Evolutionary conservation across 2,113 vertebrate species (phyloP).

Genomic region (Hiodon alosoides): DNA sequence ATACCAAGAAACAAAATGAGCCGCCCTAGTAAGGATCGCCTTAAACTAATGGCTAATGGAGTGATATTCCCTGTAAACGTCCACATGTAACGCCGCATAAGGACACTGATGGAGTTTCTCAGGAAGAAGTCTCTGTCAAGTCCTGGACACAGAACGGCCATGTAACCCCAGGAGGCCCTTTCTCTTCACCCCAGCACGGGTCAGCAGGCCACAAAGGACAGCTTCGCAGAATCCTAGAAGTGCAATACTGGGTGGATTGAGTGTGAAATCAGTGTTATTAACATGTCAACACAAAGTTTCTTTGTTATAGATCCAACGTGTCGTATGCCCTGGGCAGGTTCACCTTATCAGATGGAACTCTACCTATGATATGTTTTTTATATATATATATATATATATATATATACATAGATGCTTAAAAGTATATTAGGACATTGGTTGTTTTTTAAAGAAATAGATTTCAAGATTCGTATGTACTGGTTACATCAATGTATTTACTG

Average conservation of each 20-base stretch:
- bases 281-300: conserved; percentile 47
- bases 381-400: conserved; percentile 40
- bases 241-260: conserved; percentile 73
- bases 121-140: too few species aligned
- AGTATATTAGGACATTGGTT: conserved; percentile 63
- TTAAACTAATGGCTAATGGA: not conserved
- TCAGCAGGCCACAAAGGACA: conserved; percentile 32
- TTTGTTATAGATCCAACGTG: conserved; percentile 53
- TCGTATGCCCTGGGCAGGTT: conserved; percentile 60
- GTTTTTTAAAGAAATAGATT: conserved; percentile 42
- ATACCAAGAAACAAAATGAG: not conserved
- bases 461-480: conserved; percentile 82
- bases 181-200: conserved; percentile 52
- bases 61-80: too few species aligned
- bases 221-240: conserved; percentile 55
- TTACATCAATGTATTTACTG: conserved; percentile 79
- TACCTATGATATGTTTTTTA: conserved; percentile 81
- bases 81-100: too few species aligned
- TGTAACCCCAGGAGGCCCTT: conserved; percentile 55
- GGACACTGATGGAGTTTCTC: too few species aligned
- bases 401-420: conserved; percentile 24
- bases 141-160: conserved; percentile 26
- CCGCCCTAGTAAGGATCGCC: not conserved
- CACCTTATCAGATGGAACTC: conserved; percentile 81
- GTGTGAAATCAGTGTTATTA: conserved; percentile 58